Conservation (phyloP, 2,113 vertebrate species). For the Hippocampus abdominalis region DNA sequence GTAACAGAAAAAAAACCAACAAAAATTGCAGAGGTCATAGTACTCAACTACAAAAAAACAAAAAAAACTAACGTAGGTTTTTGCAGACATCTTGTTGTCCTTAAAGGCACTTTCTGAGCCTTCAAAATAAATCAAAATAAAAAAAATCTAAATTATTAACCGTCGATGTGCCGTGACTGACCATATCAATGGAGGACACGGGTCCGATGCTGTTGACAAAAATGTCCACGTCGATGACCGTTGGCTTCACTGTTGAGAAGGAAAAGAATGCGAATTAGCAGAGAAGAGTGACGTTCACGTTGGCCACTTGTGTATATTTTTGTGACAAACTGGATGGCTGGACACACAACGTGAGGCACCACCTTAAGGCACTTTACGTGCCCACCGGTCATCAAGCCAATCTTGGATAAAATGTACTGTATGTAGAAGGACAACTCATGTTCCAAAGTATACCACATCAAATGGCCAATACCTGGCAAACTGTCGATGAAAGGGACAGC, state of each 20-base stretch:
- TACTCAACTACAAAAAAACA: no score
- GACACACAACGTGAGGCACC: neutral
- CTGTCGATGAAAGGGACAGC: no score
- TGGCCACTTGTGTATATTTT: neutral
- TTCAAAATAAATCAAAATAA: no score
- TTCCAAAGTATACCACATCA: neutral
- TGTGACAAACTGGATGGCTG: neutral
- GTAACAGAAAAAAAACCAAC: no score
- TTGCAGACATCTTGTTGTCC: no score
- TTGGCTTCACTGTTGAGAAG: constrained; percentile 83
- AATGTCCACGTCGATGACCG: constrained; percentile 91
- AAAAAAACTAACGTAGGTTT: no score
- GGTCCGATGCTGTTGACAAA: constrained; percentile 97
- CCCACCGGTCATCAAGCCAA: neutral
- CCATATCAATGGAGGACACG: constrained; percentile 97
- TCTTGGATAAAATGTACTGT: no score
- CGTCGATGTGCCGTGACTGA: constrained; percentile 63
- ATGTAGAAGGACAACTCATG: no score
- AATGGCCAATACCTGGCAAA: neutral
- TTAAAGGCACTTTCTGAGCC: no score
- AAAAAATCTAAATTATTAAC: no score
- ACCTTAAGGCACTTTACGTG: neutral
- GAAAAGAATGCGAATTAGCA: constrained; percentile 20
- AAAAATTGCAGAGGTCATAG: no score
- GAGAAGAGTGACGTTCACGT: neutral